These are phyloP conservation scores for Tuberolachnus salignus DNA, from an alignment of 2,888 invertebrate species.

Conservation along the genomic window DNA sequence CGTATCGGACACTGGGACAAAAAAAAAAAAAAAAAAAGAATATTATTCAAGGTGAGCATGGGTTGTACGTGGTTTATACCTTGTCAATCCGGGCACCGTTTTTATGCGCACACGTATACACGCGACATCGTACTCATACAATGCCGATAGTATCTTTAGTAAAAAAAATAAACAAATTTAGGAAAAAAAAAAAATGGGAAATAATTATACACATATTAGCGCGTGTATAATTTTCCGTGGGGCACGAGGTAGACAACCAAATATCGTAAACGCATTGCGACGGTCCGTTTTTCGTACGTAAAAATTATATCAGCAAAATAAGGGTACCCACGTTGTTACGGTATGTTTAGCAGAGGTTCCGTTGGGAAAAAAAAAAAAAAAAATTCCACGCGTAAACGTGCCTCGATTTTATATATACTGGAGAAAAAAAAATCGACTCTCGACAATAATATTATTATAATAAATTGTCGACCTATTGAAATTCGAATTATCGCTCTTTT, in stretches of 20 bases:
- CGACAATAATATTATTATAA: too few relatives aligned
- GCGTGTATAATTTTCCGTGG: too few relatives aligned
- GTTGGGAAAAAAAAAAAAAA: too few relatives aligned
- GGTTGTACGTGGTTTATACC: background rate
- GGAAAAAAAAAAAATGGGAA: background rate
- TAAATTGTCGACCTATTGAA: too few relatives aligned
- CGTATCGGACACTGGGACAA: background rate
- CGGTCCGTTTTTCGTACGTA: background rate
- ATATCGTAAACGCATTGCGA: background rate
- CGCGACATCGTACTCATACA: conserved; percentile 13
- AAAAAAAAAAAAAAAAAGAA: too few relatives aligned
- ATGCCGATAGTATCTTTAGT: conserved; percentile 21
- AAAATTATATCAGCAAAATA: background rate
- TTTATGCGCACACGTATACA: too few relatives aligned
- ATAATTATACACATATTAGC: background rate
- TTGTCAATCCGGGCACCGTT: conserved; percentile 27
- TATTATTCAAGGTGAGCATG: conserved; percentile 34
- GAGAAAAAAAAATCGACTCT: too few relatives aligned
- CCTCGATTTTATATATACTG: too few relatives aligned
- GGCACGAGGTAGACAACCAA: too few relatives aligned
- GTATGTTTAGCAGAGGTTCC: background rate
- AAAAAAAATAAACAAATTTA: background rate
- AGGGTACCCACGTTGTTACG: too few relatives aligned
- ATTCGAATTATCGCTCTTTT: too few relatives aligned
- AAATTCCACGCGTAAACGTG: too few relatives aligned